Evolutionary conservation across 1,140 invertebrate genomes (phyloP), one percentile per base, ranked within the genome.

Genomic region (Phortica variegata): DNA sequence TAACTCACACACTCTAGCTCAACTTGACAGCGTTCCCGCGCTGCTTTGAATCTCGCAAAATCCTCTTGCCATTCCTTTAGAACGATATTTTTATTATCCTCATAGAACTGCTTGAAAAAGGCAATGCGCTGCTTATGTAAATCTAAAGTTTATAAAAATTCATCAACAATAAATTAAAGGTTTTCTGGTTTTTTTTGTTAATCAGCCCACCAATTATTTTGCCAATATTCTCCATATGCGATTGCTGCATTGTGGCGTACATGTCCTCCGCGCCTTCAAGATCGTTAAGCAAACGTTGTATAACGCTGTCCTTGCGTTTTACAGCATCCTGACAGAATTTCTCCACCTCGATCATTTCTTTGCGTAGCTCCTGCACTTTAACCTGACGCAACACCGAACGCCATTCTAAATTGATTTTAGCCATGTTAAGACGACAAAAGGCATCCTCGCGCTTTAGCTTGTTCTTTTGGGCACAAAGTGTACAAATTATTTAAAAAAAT

Each of bases 391-490:
- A 76, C 49, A 88, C 82, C 34, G 83, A 84, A 43, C 89, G 81
- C 89, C 89, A 91, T 66, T 88, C 84, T 76, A 89, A 86, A 63
- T 91, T 90, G 15, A 91, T 86, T 77, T 91, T 91, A 0, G 88
- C 87, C 50, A 84, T 83, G 68, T 91, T 91, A 21, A 89, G 77
- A 44, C 87, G 82, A 1, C 85, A 81, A 73, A 88, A 90, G 5
- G 82, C 80, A 73, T 90, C 87, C 69, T 91, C 89, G 37, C 82
- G 84, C 71, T 86, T 87, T 5, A 91, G 75, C 80, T 91, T 91
- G 62, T 86, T 89, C 87, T 90, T 40, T 58, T 44, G 32, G 39
- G 47, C 42, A 10, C 8, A 9, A 38, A 10, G 16, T 38, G 8
- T 38, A 38, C 8, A 38, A 12, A 38, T 38, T 38, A 8, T 38